Conservation (phyloP, 2,113 vertebrate species). For the Leiothrix lutea region DNA sequence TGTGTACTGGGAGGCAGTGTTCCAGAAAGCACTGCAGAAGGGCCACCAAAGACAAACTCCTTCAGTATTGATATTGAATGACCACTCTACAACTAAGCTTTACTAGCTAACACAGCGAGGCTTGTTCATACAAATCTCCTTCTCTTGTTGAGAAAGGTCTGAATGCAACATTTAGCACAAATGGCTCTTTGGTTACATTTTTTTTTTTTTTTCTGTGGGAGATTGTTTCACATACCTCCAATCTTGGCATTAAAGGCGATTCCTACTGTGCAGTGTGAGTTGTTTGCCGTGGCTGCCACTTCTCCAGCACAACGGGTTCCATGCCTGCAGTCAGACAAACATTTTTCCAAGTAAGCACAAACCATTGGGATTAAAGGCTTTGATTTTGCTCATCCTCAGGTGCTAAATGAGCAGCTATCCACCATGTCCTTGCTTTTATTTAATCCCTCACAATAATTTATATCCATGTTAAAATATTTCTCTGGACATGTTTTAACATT, state of each 20-base stretch:
- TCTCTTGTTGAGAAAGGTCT: not conserved
- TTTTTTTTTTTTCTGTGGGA: not conserved
- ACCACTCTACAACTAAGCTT: not conserved
- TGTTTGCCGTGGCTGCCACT: conserved; percentile 96
- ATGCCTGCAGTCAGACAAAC: conserved; percentile 84
- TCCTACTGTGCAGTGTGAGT: conserved; percentile 96
- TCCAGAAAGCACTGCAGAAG: not conserved
- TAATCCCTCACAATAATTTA: not conserved
- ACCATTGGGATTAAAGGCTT: not conserved
- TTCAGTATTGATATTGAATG: not conserved
- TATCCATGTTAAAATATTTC: not conserved
- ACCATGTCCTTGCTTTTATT: not conserved
- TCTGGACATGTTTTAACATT: not conserved
- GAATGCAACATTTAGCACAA: not conserved
- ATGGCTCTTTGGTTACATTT: not conserved
- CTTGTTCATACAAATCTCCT: not conserved
- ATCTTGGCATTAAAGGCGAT: conserved; percentile 97
- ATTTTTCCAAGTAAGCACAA: conserved; percentile 57
- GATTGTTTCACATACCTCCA: conserved; percentile 83
- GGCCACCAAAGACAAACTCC: not conserved
- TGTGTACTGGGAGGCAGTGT: not conserved
- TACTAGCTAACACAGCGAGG: not conserved
- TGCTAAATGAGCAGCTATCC: not conserved
- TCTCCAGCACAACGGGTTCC: conserved; percentile 98
- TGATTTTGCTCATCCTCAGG: not conserved